Evolutionary conservation across 2,797 vertebrate genomes (phyloP).

Genomic region (Darevskia nairensis): DNA sequence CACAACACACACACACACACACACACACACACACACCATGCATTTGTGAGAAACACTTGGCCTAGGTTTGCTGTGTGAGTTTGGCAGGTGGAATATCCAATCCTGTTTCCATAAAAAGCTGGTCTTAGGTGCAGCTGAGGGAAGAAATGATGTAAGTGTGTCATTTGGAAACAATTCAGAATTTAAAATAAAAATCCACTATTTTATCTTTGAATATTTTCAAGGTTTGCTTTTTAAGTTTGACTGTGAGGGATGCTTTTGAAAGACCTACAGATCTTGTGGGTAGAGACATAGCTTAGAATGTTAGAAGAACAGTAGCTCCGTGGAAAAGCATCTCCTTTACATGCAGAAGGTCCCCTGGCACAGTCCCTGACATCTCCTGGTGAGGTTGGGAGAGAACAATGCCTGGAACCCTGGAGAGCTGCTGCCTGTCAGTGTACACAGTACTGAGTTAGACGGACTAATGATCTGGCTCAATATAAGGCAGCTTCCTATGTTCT

Average conservation of each 20-base stretch:
- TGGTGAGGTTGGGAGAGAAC: neutral
- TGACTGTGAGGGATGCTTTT: neutral
- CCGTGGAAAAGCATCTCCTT: neutral
- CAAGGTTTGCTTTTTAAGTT: neutral
- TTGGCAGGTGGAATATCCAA: neutral
- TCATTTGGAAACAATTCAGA: neutral
- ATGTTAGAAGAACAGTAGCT: too few species aligned
- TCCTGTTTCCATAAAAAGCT: neutral
- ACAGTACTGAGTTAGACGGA: too few species aligned
- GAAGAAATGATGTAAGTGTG: neutral
- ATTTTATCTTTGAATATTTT: neutral
- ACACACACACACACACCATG: neutral
- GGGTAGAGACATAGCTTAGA: too few species aligned
- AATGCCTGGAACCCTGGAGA: too few species aligned
- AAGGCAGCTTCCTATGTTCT: too few species aligned
- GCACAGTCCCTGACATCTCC: neutral
- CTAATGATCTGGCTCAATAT: too few species aligned
- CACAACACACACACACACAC: constrained; percentile 23
- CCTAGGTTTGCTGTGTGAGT: neutral
- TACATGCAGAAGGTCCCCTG: too few species aligned
- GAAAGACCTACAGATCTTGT: neutral
- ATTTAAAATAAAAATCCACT: neutral
- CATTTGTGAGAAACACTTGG: neutral
- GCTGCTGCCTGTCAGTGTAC: too few species aligned
- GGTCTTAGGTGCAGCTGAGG: neutral